phyloP scores from a whole-genome alignment of 2,888 invertebrate genomes.

The Cantharis flavilabris region DNA sequence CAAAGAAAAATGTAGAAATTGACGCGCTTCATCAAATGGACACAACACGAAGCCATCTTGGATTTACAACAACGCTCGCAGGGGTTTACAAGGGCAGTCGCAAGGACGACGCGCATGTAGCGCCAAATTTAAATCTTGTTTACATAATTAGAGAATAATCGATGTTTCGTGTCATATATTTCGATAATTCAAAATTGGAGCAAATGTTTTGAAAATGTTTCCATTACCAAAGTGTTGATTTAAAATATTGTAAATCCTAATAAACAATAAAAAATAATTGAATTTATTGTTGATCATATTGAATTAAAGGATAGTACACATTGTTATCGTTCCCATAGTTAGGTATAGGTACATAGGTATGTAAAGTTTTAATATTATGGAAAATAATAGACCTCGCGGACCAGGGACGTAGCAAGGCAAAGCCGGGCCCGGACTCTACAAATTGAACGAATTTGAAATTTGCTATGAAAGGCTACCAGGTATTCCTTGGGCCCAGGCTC shows the following conservation, averaged over 20 bases:
- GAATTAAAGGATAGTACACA: neutral
- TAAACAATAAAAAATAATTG: neutral
- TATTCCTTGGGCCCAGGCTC: too few relatives aligned
- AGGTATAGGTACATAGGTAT: neutral
- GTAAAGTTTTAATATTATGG: neutral
- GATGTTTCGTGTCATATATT: neutral
- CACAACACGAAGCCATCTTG: slow-evolving; percentile 72
- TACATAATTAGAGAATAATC: neutral
- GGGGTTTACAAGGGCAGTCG: slow-evolving; percentile 58
- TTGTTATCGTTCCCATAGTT: neutral
- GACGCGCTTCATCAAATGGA: slow-evolving; percentile 61
- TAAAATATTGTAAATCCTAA: neutral
- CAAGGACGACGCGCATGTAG: slow-evolving; percentile 53
- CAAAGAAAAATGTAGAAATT: slow-evolving; percentile 46
- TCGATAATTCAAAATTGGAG: too few relatives aligned
- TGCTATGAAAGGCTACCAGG: too few relatives aligned
- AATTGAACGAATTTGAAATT: too few relatives aligned
- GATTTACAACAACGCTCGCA: slow-evolving; percentile 67
- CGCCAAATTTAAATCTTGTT: slow-evolving; percentile 46
- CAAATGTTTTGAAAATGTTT: neutral
- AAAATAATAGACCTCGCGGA: too few relatives aligned
- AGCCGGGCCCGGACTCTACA: too few relatives aligned
- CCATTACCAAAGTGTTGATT: neutral
- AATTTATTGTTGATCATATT: neutral
- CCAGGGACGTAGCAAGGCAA: too few relatives aligned